These are phyloP conservation scores for Drosophila prosaltans DNA, from an alignment of 1,140 invertebrate species.

Conservation along the genomic window DNA sequence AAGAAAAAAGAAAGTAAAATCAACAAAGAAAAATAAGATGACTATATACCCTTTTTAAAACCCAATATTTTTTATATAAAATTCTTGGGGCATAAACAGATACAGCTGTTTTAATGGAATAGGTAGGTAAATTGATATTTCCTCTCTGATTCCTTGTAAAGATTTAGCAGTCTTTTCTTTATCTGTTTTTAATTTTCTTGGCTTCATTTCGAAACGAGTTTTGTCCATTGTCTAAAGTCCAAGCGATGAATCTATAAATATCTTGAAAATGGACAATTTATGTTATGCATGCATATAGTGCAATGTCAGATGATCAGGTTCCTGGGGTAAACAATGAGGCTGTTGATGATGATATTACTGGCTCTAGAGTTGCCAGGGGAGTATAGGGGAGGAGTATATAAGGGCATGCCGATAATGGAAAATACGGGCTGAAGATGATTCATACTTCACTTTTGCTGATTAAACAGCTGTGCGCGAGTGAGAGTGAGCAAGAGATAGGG, in stretches of 20 bases:
- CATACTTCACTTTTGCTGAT: constrained; percentile 35
- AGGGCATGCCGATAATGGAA: constrained; percentile 1
- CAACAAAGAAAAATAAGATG: neutral
- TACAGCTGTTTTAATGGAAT: no score
- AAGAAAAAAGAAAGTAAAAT: neutral
- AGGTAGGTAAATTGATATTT: no score
- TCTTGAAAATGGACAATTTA: neutral
- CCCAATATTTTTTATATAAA: no score
- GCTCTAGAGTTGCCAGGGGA: neutral
- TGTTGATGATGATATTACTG: neutral
- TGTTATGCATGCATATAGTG: neutral
- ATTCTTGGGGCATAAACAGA: no score
- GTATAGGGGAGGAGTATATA: neutral
- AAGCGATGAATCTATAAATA: constrained; percentile 4
- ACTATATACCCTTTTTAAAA: no score
- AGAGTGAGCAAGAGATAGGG: neutral
- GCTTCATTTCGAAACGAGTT: neutral
- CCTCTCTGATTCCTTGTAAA: no score
- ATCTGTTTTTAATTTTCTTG: neutral
- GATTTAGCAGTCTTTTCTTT: neutral
- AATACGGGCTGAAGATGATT: constrained; percentile 25
- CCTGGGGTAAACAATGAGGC: constrained; percentile 36
- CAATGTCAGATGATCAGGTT: constrained; percentile 38
- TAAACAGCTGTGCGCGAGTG: constrained; percentile 41
- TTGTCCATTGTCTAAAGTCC: neutral